Evolutionary conservation across 2,113 vertebrate species (phyloP).

Genomic region (Myotis davidii): DNA sequence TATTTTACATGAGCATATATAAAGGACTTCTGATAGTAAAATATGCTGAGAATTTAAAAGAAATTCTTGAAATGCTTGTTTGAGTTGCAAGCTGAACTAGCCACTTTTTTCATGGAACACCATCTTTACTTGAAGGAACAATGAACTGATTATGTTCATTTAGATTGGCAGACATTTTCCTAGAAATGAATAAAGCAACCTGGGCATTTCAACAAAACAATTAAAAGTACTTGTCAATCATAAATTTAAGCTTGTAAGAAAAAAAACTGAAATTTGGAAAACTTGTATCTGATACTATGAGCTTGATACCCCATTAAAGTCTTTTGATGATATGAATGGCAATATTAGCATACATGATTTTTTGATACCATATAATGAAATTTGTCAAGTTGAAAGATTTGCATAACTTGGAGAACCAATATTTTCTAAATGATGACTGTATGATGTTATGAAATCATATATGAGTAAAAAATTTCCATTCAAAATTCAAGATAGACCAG

Average conservation of each 20-base stretch:
- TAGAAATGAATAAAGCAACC: neutral
- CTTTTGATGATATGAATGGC: neutral
- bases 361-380: neutral
- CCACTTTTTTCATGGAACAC: too few species aligned
- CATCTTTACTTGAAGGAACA: neutral
- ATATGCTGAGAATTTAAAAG: neutral
- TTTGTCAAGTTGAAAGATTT: neutral
- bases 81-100: neutral
- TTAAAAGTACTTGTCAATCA: neutral
- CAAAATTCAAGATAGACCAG: neutral
- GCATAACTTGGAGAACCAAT: neutral
- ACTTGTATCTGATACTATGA: neutral
- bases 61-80: neutral
- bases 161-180: neutral
- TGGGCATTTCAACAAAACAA: neutral
- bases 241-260: neutral
- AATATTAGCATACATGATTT: neutral
- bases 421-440: neutral
- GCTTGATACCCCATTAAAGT: neutral
- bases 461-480: neutral
- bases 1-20: neutral
- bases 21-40: neutral
- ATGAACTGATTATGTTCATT: neutral
- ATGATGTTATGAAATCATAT: neutral
- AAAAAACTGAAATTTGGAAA: neutral